Evolutionary conservation across 2,888 invertebrate genomes (phyloP).

Genomic region (Griposia aprilina): DNA sequence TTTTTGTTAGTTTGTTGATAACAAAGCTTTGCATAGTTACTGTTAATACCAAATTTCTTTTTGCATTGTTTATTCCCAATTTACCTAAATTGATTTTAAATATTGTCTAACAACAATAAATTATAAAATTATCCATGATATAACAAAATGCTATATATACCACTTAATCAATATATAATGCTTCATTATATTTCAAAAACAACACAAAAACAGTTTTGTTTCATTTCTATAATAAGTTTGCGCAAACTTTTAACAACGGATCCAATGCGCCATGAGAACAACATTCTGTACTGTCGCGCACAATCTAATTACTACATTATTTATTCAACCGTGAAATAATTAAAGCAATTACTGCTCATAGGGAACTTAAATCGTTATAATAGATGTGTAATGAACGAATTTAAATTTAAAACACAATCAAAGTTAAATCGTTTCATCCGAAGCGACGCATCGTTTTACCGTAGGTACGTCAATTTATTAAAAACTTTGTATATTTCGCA

Average conservation of each 20-base stretch:
- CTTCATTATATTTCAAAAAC: conserved; percentile 12
- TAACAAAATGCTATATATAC: neutral
- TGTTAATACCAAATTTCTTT: neutral
- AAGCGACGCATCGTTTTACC: conserved; percentile 32
- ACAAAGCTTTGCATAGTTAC: neutral
- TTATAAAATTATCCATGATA: neutral
- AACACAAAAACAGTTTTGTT: conserved; percentile 9
- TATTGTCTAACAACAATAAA: neutral
- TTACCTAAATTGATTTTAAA: neutral
- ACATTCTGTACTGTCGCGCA: conserved; percentile 67
- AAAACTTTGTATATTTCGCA: conserved; percentile 20
- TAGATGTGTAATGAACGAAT: conserved; percentile 52
- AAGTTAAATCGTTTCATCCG: conserved; percentile 46
- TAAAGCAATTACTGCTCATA: conserved; percentile 56
- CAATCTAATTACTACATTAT: conserved; percentile 55
- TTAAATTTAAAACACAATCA: conserved; percentile 58
- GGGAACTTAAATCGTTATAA: conserved; percentile 54
- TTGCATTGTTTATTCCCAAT: neutral
- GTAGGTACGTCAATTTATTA: conserved; percentile 45
- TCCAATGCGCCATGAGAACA: conserved; percentile 62
- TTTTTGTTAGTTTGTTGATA: neutral
- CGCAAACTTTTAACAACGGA: conserved; percentile 43
- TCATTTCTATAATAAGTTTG: conserved; percentile 34
- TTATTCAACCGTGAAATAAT: conserved; percentile 53
- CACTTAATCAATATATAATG: conserved; percentile 4